These are phyloP conservation scores for Paracentrotus lividus DNA, from an alignment of 53 echinoderm and acorn worm species.

Conservation along the genomic window DNA sequence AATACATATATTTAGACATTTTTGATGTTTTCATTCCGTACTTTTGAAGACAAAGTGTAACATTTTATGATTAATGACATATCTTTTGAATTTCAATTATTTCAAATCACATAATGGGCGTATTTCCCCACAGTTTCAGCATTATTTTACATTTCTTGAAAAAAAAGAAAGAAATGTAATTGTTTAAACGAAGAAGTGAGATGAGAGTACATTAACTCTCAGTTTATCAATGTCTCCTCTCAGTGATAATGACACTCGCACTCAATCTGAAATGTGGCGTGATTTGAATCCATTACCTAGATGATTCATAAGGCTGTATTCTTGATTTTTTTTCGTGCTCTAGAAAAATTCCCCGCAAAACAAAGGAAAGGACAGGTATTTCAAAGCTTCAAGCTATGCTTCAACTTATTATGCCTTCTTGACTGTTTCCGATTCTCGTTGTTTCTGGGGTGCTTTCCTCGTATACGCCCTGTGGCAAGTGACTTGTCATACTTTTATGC, in stretches of 20 bases:
- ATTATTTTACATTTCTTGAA: too few species aligned
- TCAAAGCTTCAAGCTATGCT: constrained; percentile 11
- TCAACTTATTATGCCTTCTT: constrained; percentile 32
- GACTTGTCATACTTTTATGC: background rate
- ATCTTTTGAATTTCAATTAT: background rate
- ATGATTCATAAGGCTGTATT: constrained; percentile 31
- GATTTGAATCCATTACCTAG: constrained; percentile 32
- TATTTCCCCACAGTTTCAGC: background rate
- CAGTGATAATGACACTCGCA: constrained; percentile 10
- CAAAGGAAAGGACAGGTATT: constrained; percentile 1
- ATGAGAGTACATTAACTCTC: background rate
- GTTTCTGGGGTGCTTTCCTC: background rate
- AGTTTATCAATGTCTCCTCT: background rate
- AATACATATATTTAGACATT: too few species aligned
- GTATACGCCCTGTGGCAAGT: background rate
- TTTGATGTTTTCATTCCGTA: too few species aligned
- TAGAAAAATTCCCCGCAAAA: background rate
- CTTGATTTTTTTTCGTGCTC: background rate
- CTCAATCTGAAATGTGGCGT: background rate
- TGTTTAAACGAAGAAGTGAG: background rate
- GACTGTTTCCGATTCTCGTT: constrained; percentile 43
- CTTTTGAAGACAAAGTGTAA: too few species aligned
- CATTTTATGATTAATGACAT: too few species aligned
- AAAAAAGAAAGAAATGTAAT: too few species aligned
- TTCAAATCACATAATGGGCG: background rate